These are phyloP conservation scores for Pectinophora gossypiella DNA, from an alignment of 1,140 invertebrate species.

Conservation along the genomic window DNA sequence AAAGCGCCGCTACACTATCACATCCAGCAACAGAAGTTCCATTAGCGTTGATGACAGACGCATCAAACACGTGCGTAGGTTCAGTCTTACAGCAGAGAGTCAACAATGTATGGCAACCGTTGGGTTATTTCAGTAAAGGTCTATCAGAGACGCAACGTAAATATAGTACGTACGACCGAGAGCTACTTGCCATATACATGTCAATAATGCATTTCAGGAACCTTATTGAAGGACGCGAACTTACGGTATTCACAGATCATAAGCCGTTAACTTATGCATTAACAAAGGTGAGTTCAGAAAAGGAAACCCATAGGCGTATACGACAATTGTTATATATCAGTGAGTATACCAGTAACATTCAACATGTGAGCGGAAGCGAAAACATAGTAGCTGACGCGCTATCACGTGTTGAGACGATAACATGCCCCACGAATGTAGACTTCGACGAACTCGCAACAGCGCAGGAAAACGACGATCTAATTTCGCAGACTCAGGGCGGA, in stretches of 20 bases:
- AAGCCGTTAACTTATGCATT: background rate
- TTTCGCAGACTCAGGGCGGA: background rate
- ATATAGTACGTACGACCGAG: constrained; percentile 31
- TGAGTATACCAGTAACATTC: constrained; percentile 6
- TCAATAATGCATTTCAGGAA: constrained; percentile 34
- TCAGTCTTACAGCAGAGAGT: constrained; percentile 24
- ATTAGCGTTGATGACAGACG: constrained; percentile 23
- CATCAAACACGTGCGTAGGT: constrained; percentile 32
- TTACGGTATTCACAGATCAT: constrained; percentile 29
- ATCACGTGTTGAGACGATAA: constrained; percentile 7
- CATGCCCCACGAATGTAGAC: constrained; percentile 10
- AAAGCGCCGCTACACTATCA: constrained; percentile 16
- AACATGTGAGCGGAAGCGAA: background rate
- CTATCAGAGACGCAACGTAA: constrained; percentile 13
- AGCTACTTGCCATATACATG: constrained; percentile 31
- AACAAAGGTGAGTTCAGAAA: background rate
- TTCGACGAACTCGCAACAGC: background rate
- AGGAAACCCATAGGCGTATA: constrained; percentile 15
- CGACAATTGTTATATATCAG: constrained; percentile 5
- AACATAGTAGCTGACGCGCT: constrained; percentile 25
- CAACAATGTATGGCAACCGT: constrained; percentile 21
- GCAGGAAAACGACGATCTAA: background rate
- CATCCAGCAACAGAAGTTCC: constrained; percentile 3
- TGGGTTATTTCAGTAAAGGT: constrained; percentile 46
- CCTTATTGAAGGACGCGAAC: constrained; percentile 24